Evolutionary conservation across 2,797 vertebrate species (phyloP).

Genomic region (Spinibarbus caldwelli): DNA sequence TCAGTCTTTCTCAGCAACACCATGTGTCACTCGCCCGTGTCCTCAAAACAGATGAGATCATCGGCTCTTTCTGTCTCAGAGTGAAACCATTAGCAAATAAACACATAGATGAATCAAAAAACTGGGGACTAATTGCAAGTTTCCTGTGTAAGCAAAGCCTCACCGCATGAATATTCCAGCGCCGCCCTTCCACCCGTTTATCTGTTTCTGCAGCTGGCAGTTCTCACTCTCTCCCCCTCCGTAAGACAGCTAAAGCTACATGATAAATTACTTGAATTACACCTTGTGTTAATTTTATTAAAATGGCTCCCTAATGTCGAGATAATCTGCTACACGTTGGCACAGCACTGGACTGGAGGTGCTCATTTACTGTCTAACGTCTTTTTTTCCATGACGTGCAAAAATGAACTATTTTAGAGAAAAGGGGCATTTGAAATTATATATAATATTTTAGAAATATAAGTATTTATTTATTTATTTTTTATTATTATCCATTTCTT

Average conservation of each 20-base stretch:
- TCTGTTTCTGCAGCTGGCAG: conserved; percentile 42
- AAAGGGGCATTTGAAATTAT: not conserved
- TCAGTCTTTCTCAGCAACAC: conserved; percentile 35
- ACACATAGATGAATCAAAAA: conserved; percentile 51
- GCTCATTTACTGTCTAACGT: not conserved
- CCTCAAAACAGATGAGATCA: conserved; percentile 52
- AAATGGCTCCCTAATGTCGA: conserved; percentile 13
- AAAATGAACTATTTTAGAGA: not conserved
- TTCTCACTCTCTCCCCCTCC: conserved; percentile 19
- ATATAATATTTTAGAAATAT: not conserved
- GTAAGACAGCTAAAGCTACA: conserved; percentile 40
- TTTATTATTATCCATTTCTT: not conserved
- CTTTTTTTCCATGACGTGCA: not conserved
- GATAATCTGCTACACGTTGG: conserved; percentile 22
- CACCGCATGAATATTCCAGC: conserved; percentile 41
- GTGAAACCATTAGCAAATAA: conserved; percentile 47
- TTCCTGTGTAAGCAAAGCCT: conserved; percentile 51
- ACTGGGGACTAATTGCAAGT: conserved; percentile 45
- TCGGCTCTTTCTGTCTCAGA: conserved; percentile 39
- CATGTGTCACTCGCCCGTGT: conserved; percentile 27
- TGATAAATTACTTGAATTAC: conserved; percentile 39
- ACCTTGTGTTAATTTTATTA: conserved; percentile 32
- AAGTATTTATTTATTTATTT: not conserved
- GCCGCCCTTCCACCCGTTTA: conserved; percentile 26
- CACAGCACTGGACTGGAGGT: conserved; percentile 9